Base-by-base conservation (phyloP, 2,888 invertebrate genomes). In the Lycia hirtaria region DNA sequence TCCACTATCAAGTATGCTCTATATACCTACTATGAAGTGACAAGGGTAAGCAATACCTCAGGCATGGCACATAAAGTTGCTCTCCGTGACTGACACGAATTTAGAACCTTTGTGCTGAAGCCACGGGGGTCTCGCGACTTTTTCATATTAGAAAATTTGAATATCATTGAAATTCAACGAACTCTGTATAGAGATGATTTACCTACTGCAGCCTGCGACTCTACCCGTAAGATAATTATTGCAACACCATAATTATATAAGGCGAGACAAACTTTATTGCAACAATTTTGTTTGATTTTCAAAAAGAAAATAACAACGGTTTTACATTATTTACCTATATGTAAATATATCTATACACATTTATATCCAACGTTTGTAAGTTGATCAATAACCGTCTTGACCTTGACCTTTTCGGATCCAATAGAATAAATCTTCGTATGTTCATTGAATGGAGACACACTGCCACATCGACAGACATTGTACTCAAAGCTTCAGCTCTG, bases 331-430 rank as follows among this genome's bases (percentile, higher is more conserved):
- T n/a, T n/a, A n/a, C n/a, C n/a, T n/a, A n/a, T n/a, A n/a, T n/a
- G n/a, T n/a, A n/a, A n/a, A n/a, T n/a, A n/a, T n/a, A 24, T 9
- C 24, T 24, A 24, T 24, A 7, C 2, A 24, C 5, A 24, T 9
- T 24, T 24, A 24, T 24, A 24, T 24, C 20, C 9, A 20, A 14
- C 38, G 38, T 14, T 20, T 45, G 30, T 26, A 20, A 22, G 37
- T 40, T 33, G 40, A 47, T 47, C 56, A 30, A 50, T 56, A 38
- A 49, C 37, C n/a, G 26, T 30, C 10, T 24, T 12, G 15, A 20
- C 57, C 57, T 52, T 52, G 57, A 57, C 52, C 57, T 20, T 40
- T 44, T 24, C 41, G 40, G 12, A 48, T 37, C 50, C 40, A 51
- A 52, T 48, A 33, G 22, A 57, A 52, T 52, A 57, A 52, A 57